phyloP scores from a whole-genome alignment of 2,113 vertebrate species.

The Diadophis punctatus region DNA sequence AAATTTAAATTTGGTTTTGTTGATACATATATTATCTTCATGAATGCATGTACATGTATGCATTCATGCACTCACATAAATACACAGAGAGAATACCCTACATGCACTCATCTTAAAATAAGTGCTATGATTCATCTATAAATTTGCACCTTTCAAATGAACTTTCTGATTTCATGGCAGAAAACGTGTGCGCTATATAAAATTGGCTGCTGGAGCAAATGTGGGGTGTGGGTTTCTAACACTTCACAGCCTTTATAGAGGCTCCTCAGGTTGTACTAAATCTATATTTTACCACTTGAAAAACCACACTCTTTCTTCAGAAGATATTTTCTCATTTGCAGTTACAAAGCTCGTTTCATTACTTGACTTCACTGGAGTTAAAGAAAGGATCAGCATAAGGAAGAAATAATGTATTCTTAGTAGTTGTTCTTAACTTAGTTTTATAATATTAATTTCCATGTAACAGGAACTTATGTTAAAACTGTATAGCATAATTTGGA shows the following conservation, averaged over 20 bases:
- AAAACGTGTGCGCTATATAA: not conserved
- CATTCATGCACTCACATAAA: not conserved
- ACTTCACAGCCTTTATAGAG: not conserved
- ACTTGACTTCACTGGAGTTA: not conserved
- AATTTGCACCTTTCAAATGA: not conserved
- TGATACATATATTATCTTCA: not conserved
- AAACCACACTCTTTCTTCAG: conserved; percentile 5
- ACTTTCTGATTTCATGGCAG: not conserved
- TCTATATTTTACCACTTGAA: not conserved
- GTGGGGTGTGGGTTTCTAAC: not conserved
- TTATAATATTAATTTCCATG: not conserved
- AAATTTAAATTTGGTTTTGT: not conserved
- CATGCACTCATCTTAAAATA: not conserved
- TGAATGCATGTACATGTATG: not conserved
- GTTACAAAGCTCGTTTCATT: not conserved
- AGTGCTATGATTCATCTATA: not conserved
- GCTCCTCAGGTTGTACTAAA: not conserved
- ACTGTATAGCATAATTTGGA: not conserved
- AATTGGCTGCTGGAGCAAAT: not conserved
- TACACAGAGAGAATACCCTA: not conserved
- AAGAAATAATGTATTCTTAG: not conserved
- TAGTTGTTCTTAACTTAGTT: not conserved
- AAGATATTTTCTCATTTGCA: not conserved
- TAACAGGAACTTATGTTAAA: not conserved
- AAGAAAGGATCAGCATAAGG: not conserved